A percentile compares a stretch with the other conserved stretches of the same genome.
Evolutionary conservation across 2,888 invertebrate species (phyloP).

Genomic region (Pristionchus entomophagus): DNA sequence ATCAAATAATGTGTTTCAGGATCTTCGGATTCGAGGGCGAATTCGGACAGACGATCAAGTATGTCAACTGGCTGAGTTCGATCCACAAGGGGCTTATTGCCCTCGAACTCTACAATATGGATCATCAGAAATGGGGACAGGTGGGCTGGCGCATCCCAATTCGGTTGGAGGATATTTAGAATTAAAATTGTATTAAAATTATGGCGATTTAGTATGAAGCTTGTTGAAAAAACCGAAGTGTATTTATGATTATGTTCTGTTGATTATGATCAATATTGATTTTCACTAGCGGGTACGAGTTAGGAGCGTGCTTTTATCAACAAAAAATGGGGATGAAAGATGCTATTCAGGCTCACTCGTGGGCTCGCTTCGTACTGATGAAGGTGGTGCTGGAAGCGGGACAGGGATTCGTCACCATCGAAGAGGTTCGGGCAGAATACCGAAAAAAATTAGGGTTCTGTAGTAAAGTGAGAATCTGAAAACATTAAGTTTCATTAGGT

Average conservation of each 20-base stretch:
- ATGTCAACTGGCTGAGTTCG: constrained; percentile 92
- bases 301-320: too few species aligned
- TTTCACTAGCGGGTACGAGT: too few species aligned
- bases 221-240: too few species aligned
- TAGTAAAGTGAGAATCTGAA: neutral
- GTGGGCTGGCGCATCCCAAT: too few species aligned
- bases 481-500: neutral
- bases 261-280: too few species aligned
- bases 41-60: constrained; percentile 86
- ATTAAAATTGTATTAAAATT: too few species aligned
- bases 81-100: constrained; percentile 90
- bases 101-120: constrained; percentile 91
- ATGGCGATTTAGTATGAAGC: too few species aligned
- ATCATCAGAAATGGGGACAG: constrained; percentile 90
- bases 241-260: too few species aligned
- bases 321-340: too few species aligned
- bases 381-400: constrained; percentile 90
- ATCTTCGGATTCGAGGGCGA: constrained; percentile 86
- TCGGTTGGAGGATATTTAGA: too few species aligned
- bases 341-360: constrained; percentile 82
- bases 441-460: neutral
- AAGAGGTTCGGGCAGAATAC: constrained; percentile 79
- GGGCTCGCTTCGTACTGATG: constrained; percentile 91
- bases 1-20: too few species aligned
- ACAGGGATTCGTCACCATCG: constrained; percentile 85